phyloP scores from a whole-genome alignment of 2,797 vertebrate genomes.

The Helicolenus hilgendorfi region DNA sequence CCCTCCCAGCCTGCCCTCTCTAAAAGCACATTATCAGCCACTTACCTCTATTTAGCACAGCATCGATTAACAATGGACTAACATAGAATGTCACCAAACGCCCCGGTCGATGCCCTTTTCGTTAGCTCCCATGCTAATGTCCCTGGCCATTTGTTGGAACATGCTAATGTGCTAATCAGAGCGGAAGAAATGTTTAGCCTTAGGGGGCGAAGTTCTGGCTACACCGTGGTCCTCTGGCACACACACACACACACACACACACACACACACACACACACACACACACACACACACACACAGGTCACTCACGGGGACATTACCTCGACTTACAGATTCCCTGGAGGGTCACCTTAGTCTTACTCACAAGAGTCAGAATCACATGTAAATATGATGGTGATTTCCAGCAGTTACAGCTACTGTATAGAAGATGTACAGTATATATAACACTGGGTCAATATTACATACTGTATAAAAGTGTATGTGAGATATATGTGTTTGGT shows the following conservation, averaged over 20 bases:
- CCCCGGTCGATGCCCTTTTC: slow-evolving; percentile 57
- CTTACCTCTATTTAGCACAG: slow-evolving; percentile 64
- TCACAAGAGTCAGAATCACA: background rate
- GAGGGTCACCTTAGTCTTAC: background rate
- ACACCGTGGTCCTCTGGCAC: slow-evolving; percentile 20
- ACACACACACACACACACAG: background rate
- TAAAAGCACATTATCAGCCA: slow-evolving; percentile 76
- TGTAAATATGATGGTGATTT: background rate
- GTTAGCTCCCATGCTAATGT: slow-evolving; percentile 73
- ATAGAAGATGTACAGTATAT: background rate
- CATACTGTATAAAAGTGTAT: background rate
- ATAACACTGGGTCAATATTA: background rate
- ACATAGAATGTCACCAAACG: slow-evolving; percentile 61
- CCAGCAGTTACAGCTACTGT: background rate
- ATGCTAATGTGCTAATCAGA: slow-evolving; percentile 81
- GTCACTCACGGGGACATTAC: slow-evolving; percentile 20
- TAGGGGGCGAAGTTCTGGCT: slow-evolving; percentile 36
- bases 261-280: background rate
- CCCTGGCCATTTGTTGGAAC: slow-evolving; percentile 56
- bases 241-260: background rate
- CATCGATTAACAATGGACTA: slow-evolving; percentile 72
- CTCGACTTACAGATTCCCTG: background rate
- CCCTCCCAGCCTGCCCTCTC: background rate
- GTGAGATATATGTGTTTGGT: background rate
- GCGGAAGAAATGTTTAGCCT: slow-evolving; percentile 73